Base-by-base conservation (phyloP, 2,888 invertebrate genomes). In the Julus scanicus region DNA sequence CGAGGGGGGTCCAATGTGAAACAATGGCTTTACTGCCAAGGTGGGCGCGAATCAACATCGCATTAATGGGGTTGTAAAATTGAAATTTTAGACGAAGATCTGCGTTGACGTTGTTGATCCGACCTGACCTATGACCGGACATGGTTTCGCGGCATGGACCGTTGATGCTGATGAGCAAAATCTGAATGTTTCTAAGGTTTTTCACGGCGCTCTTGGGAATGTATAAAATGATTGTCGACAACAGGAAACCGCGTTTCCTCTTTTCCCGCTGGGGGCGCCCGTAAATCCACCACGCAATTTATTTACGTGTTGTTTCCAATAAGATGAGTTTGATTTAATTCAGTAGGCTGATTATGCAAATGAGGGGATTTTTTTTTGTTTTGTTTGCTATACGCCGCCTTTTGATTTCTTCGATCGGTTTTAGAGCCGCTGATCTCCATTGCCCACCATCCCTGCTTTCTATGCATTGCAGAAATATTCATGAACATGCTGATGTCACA, bases 21-120 rank as follows among this genome's bases (percentile, higher is more conserved):
- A n/a, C 57, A 71, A 8, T 29, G 71, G 29, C 71, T 71, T 71
- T 71, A 71, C 71, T 20, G 71, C 71, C 71, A 29, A 71, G 71
- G 71, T 71, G 71, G 71, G 71, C 71, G 9, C 53, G 53, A 53
- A 53, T 53, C 53, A 53, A 53, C 53, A 15, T 53, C 53, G 11
- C 17, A 2, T 71, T 71, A 29, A 71, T 71, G 29, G 29, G 20
- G 71, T 29, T n/a, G n/a, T 71, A 71, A 71, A 71, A 71, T 71
- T 20, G 71, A 71, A 71, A n/a, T 71, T 71, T 71, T 71, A 6
- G 53, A 13, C 15, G 8, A 15, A 15, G 53, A 53, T 15, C 11
- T 48, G 53, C 53, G 53, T 6, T 15, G 11, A 15, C 53, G 53
- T 53, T 15, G 2, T 15, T 53, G 11, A 53, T 53, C 53, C 71